phyloP scores from a whole-genome alignment of 2,888 invertebrate species.

The Norana najaformis region DNA sequence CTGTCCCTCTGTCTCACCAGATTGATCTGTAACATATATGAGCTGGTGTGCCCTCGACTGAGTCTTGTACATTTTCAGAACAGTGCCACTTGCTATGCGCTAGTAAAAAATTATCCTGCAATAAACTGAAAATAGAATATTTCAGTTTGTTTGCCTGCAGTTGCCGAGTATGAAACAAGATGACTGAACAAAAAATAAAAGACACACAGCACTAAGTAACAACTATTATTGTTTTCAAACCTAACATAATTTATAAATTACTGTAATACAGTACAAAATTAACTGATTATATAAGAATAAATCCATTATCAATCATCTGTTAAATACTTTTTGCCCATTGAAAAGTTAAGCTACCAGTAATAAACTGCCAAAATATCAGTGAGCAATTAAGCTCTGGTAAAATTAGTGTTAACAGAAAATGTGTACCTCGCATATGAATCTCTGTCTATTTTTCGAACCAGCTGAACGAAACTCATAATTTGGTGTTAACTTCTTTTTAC shows the following conservation, averaged over 20 bases:
- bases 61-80: too few species aligned
- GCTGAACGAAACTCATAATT: constrained; percentile 80
- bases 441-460: constrained; percentile 77
- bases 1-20: too few species aligned
- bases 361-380: background rate
- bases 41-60: too few species aligned
- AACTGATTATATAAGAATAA: background rate
- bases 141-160: too few species aligned
- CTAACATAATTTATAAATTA: too few species aligned
- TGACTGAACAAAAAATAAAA: background rate
- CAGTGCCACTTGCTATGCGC: too few species aligned
- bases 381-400: background rate
- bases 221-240: background rate
- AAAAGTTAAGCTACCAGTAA: background rate
- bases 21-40: too few species aligned
- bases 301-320: background rate
- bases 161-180: background rate
- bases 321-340: background rate
- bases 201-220: background rate
- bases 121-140: too few species aligned
- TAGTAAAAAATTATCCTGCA: too few species aligned
- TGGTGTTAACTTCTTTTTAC: constrained; percentile 77
- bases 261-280: background rate
- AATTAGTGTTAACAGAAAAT: background rate
- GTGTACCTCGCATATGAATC: constrained; percentile 83